Evolutionary conservation across 1,140 invertebrate genomes (phyloP), one percentile per base, ranked within the genome.

Genomic region (Lasioglossum albipes): DNA sequence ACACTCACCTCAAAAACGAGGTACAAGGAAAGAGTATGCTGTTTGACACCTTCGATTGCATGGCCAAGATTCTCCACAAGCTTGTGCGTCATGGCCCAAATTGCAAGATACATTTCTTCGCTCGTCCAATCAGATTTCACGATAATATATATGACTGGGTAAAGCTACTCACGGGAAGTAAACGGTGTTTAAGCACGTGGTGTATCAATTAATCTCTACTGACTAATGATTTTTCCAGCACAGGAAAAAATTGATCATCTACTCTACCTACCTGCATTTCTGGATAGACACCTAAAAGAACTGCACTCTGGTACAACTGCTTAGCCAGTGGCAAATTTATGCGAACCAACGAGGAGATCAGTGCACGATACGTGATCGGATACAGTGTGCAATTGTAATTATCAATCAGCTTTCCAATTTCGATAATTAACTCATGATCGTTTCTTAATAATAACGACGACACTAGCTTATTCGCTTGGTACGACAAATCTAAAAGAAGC

Each of bases 71-170:
- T 84, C 12, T 75, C 10, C 22, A 31, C 59, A 22, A 91, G 45
- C 75, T 82, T 70, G 54, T 84, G 6, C 6, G 90, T 66, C 36
- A 89, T 79, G 52, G 79, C 75, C n/a, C 80, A 18, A 18, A 90
- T 45, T 49, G 82, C 71, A 31, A 92, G 67, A 75, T 85, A 89
- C 57, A 91, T 84, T 84, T 92, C 90, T 74, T 90, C 90, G 36
- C 87, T 82, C 7, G 79, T 76, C 81, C 69, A 90, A 71, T 90
- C 79, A 13, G 22, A 75, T 67, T 90, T 87, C 61, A 91, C 76
- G 18, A 85, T 83, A 5, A 91, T 45, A 27, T 68, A 20, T 18
- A 59, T 70, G 16, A 65, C 4, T 68, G 72, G 64, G 22, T 45
- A 22, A 42, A 89, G 61, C 88, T 89, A 36, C 76, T 54, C 3